Conservation (phyloP, 2,888 invertebrate species). For the Entomobrya proxima region DNA sequence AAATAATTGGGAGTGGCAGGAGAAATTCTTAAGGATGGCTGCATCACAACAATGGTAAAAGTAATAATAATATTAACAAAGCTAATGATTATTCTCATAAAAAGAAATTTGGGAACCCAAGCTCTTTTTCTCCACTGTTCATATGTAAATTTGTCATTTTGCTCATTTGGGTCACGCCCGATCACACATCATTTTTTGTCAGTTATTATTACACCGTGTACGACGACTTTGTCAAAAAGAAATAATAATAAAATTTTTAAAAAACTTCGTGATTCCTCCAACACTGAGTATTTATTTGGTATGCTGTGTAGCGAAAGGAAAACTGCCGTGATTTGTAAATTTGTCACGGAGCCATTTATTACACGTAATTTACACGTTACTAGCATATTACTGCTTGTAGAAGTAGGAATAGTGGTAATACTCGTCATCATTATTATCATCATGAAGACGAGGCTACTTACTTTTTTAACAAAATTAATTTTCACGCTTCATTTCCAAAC, state of each 20-base stretch:
- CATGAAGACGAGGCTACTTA: neutral
- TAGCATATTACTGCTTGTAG: neutral
- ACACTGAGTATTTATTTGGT: neutral
- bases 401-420: neutral
- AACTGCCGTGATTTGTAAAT: constrained; percentile 30
- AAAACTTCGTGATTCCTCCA: too few species aligned
- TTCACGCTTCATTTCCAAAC: constrained; percentile 22
- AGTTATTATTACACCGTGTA: constrained; percentile 16
- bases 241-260: too few species aligned
- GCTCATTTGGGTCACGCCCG: constrained; percentile 64
- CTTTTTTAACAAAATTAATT: neutral
- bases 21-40: constrained; percentile 42
- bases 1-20: constrained; percentile 62
- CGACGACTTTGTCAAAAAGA: constrained; percentile 18
- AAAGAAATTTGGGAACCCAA: constrained; percentile 3
- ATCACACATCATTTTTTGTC: constrained; percentile 66
- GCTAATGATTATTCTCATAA: constrained; percentile 8
- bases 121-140: neutral
- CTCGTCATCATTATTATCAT: neutral
- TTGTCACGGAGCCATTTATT: constrained; percentile 36
- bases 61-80: neutral
- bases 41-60: neutral
- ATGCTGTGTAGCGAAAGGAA: neutral
- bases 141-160: constrained; percentile 51
- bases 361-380: constrained; percentile 38